Conservation (phyloP, 1,140 invertebrate genomes). For the Cydia strobilella region DNA sequence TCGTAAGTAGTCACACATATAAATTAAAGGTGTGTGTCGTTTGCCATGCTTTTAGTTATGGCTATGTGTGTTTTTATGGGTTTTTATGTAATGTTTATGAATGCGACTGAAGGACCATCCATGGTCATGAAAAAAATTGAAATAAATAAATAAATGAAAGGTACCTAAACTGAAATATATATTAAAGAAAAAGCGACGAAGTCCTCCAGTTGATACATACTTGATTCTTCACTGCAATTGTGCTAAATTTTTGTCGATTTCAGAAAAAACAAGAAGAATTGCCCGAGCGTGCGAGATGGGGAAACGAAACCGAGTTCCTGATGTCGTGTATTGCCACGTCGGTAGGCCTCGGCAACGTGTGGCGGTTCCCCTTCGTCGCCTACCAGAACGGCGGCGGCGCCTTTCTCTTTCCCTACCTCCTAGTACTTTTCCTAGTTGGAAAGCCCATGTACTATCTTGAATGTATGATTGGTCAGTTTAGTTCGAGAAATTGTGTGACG, state of each 20-base stretch:
- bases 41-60: too few species aligned
- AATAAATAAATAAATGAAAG: too few species aligned
- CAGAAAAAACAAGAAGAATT: slow-evolving; percentile 34
- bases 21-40: too few species aligned
- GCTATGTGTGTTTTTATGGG: too few species aligned
- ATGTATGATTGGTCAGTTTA: slow-evolving; percentile 89
- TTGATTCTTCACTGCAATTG: too few species aligned
- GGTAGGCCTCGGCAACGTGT: slow-evolving; percentile 93
- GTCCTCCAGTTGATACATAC: too few species aligned
- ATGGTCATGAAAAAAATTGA: too few species aligned
- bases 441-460: slow-evolving; percentile 96
- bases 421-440: slow-evolving; percentile 91
- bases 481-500: slow-evolving; percentile 85
- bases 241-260: neutral
- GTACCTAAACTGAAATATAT: too few species aligned
- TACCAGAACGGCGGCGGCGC: slow-evolving; percentile 91
- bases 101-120: too few species aligned
- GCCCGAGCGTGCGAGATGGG: slow-evolving; percentile 86
- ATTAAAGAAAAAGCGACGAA: too few species aligned
- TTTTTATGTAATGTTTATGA: too few species aligned
- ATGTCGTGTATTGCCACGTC: slow-evolving; percentile 95
- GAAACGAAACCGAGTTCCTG: slow-evolving; percentile 91
- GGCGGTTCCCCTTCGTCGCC: slow-evolving; percentile 93
- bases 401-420: slow-evolving; percentile 91
- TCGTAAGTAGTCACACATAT: too few species aligned